Percentiles rank a stretch among this genome's conserved stretches.
Evolutionary conservation across 1,140 invertebrate species (phyloP).

Genomic region (Drosophila sulfurigaster): DNA sequence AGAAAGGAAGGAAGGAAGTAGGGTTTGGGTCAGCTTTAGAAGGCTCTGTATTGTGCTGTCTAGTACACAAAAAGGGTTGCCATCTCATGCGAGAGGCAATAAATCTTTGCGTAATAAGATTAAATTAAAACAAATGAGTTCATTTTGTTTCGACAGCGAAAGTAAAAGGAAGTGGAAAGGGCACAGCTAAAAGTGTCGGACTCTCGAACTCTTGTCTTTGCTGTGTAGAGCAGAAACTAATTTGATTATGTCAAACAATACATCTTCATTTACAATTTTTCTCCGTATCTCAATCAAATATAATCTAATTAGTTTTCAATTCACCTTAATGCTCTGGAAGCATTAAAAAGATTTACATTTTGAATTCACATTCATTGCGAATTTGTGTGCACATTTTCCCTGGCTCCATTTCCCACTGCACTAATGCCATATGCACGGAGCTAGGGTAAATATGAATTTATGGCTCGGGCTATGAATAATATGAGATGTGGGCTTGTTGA

Average conservation of each 20-base stretch:
- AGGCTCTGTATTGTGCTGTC: neutral
- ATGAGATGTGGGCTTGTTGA: constrained; percentile 50
- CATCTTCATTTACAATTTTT: neutral
- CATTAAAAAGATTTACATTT: neutral
- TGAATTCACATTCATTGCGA: neutral
- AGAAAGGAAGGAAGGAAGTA: no score
- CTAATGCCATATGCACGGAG: neutral
- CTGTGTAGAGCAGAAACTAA: constrained; percentile 3
- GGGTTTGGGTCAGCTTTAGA: constrained; percentile 28
- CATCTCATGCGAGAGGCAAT: constrained; percentile 72
- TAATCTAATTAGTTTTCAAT: neutral
- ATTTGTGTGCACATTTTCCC: neutral
- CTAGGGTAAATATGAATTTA: constrained; percentile 21
- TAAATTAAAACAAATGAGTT: constrained; percentile 82
- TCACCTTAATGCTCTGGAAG: neutral
- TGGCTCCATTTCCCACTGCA: neutral
- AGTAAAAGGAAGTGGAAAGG: neutral
- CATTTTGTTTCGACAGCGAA: constrained; percentile 55
- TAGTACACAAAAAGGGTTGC: constrained; percentile 54
- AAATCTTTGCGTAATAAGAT: constrained; percentile 77
- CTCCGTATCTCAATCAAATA: neutral
- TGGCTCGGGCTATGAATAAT: constrained; percentile 66
- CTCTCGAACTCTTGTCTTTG: neutral
- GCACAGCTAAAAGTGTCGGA: neutral
- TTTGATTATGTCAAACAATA: constrained; percentile 10